Base-by-base conservation (phyloP, 2,888 invertebrate species). In the Rhingia campestris region DNA sequence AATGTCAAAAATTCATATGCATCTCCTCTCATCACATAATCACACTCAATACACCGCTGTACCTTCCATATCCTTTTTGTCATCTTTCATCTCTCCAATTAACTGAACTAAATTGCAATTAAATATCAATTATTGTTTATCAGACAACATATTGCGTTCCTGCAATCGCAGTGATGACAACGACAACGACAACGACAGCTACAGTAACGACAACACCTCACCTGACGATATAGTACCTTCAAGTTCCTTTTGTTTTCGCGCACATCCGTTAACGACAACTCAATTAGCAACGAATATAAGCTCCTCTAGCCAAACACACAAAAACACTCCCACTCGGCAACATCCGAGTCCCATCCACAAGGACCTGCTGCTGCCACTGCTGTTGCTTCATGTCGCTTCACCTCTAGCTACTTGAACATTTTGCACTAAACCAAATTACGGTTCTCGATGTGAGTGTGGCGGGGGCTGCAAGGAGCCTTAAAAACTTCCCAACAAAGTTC, bases 261-360 rank as follows among this genome's bases (percentile, higher is more conserved):
- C 54, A 75, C 80, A 84, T 75, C 80, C 84, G 70, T 53, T 80
- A 80, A 70, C 84, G 84, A 84, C 80, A 84, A 75, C 80, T 84
- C 84, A 84, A 84, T 84, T 84, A 84, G 84, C 84, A 70, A 59
- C 70, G 75, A 70, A 77, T 77, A 77, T 70, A 63, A 70, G 49
- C 77, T 6, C 47, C 4, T 53, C 47, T 37, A 69, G 35, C 39
- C 49, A 39, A 53, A 51, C 22, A 14, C 41, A 4, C 22, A 41
- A 6, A 41, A 32, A 37, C 49, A 35, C 43, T n/a, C 35, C 45
- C 45, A 5, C 41, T 39, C 37, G 12, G 30, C 51, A 47, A 33
- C 61, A 32, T 12, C 22, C 30, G 4, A 72, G 39, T 51, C 45
- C 59, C 61, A 53, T 63, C 33, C 53, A 53, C 12, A 64, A 75